Base-by-base conservation (phyloP, 37 sponge, comb jelly and placozoan genomes). In the Haliclona indistincta region DNA sequence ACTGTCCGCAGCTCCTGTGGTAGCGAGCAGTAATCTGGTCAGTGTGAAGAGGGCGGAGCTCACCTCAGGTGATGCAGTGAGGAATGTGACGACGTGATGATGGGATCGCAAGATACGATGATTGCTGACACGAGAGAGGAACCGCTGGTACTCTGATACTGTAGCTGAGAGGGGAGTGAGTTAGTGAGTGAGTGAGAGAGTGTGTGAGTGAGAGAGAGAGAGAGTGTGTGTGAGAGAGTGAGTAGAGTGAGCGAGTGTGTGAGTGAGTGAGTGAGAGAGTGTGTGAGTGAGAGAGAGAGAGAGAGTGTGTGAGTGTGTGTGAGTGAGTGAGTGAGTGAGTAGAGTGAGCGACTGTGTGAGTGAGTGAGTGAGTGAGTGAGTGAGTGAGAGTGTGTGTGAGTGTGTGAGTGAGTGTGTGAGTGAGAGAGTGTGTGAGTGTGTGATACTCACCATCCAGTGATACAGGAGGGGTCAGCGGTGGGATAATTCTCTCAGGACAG, bases 151-250 rank as follows among this genome's bases (percentile, higher is more conserved):
- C 65, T 93, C 93, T 23, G 89, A 80, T 56, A 93, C 81, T 42
- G 93, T 93, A n/a, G 90, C 93, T 77, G 78, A 73, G 20, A 88
- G 79, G 6, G 93, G 88, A 38, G 88, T 88, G 15, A 84, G 93
- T 2, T 84, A 81, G 41, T 75, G 75, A 8, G 87, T 79, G 15
- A 89, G 93, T 0, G 93, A 89, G 38, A 93, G 65, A 37, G 37
- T 64, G 37, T 35, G 49, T 70, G 44, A 3, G 8, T 39, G 49
- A 23, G 49, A 38, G 71, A 38, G 71, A 38, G 44, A 23, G 8
- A 7, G 4, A 23, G 49, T 70, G 44, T 70, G 71, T 70, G 71
- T 70, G 71, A 47, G 13, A 47, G 49, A 47, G 13, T 13, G 13
- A 47, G 49, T 47, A 47, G 8, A 17, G 13, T 70, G 45, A 7